Base-by-base conservation (phyloP, 1,140 invertebrate species). In the Mycetomoellerius zeteki region DNA sequence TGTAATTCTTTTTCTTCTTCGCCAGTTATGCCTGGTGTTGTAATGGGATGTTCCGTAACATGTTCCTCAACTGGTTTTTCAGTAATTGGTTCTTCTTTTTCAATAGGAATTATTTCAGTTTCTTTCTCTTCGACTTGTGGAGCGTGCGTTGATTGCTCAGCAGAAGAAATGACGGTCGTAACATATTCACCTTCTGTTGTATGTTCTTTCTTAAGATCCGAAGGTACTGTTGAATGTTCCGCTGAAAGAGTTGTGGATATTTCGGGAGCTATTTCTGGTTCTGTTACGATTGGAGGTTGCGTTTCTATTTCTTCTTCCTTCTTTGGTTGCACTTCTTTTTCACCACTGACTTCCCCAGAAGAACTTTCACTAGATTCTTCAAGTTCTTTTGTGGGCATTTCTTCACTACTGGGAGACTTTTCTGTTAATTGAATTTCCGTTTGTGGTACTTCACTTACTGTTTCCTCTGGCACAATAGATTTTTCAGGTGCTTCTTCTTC, bases 381-480 rank as follows among this genome's bases (percentile, higher is more conserved):
- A 8, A 91, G n/a, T 69, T 73, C 86, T 47, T 92, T 91, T 2
- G 88, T 89, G 24, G 91, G 85, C n/a, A 85, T 16, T 52, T 91
- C 86, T 50, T 88, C 89, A 19, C 71, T 72, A 37, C 37, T 72
- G 0, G 72, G 50, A 65, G 4, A n/a, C 43, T 88, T 21, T n/a
- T 80, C 81, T 4, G 81, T 56, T 4, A 62, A 30, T 0, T 43
- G 58, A 33, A 85, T 30, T 50, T 82, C 86, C 2, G 77, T 56
- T 21, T 71, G 47, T 6, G 47, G 14, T 16, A n/a, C 3, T 3
- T 82, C 33, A 0, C 71, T 86, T 14, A n/a, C 50, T 7, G 27
- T 60, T 67, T 91, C 85, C 8, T 81, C 85, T 3, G 47, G 19
- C 12, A 76, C 27, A 2, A 2, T 47, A 10, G 89, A 50, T 81